These are phyloP conservation scores for Cathartes aura DNA, from an alignment of 2,113 vertebrate genomes.

Conservation along the genomic window DNA sequence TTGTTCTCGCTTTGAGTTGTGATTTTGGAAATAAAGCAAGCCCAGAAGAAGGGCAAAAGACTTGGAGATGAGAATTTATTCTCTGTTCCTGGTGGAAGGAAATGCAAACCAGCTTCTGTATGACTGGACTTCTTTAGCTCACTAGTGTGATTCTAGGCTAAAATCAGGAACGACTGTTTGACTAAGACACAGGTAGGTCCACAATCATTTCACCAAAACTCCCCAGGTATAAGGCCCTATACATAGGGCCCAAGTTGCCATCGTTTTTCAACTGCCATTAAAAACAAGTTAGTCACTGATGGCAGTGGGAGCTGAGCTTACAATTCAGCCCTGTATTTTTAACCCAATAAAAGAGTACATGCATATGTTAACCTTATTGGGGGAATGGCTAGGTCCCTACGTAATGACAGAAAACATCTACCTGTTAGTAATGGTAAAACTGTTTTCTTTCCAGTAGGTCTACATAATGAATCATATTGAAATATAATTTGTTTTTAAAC, in stretches of 20 bases:
- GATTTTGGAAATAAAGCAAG: background rate
- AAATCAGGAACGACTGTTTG: background rate
- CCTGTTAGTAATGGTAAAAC: background rate
- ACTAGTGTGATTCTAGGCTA: background rate
- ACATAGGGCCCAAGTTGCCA: fast-evolving
- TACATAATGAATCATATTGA: background rate
- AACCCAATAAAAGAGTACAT: background rate
- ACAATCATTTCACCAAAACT: background rate
- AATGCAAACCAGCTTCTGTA: background rate
- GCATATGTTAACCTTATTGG: background rate
- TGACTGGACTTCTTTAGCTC: background rate
- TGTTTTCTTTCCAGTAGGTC: background rate
- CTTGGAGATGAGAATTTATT: background rate
- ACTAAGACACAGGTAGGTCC: background rate
- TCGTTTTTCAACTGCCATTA: background rate
- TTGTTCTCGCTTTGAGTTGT: background rate
- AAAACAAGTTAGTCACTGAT: background rate
- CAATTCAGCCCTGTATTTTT: background rate
- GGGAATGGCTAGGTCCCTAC: background rate
- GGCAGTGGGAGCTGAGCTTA: background rate
- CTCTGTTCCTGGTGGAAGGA: background rate
- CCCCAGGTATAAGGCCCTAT: background rate
- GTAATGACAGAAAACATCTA: background rate
- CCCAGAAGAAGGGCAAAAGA: background rate
- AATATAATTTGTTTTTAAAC: background rate